These are phyloP conservation scores for Thunnus maccoyii DNA, from an alignment of 2,113 vertebrate genomes.

Conservation along the genomic window DNA sequence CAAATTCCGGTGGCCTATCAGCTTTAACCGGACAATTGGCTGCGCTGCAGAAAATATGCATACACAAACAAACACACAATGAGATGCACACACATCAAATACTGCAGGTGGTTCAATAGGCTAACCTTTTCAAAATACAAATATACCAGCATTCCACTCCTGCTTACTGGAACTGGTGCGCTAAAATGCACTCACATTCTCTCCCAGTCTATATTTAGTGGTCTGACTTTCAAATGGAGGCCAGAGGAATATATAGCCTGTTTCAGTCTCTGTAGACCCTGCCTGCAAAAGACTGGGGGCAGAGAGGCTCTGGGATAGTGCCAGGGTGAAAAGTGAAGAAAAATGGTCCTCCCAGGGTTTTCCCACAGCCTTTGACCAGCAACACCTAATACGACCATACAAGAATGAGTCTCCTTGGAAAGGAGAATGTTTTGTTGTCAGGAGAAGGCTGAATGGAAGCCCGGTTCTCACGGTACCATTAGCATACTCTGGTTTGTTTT, in stretches of 20 bases:
- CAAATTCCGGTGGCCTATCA: constrained; percentile 9
- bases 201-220: constrained; percentile 69
- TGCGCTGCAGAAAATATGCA: background rate
- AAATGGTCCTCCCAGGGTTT: constrained; percentile 52
- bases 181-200: constrained; percentile 45
- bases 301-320: constrained; percentile 48
- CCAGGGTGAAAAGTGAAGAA: constrained; percentile 61
- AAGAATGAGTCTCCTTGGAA: constrained; percentile 58
- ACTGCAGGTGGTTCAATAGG: constrained; percentile 10
- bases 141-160: constrained; percentile 39
- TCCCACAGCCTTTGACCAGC: constrained; percentile 78
- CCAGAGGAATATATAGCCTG: constrained; percentile 71
- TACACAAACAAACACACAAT: constrained; percentile 6
- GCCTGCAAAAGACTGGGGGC: constrained; percentile 43
- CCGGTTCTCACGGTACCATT: constrained; percentile 63
- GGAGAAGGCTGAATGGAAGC: constrained; percentile 52
- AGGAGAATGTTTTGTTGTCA: constrained; percentile 60
- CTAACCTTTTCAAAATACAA: constrained; percentile 49
- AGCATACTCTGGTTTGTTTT: constrained; percentile 55
- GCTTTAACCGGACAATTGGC: background rate
- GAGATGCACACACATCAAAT: constrained; percentile 10
- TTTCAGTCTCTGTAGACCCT: constrained; percentile 53
- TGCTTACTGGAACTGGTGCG: constrained; percentile 42
- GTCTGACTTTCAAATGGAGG: constrained; percentile 72
- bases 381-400: constrained; percentile 43